Percentiles rank a stretch among this genome's conserved stretches.
Evolutionary conservation across 2,113 vertebrate species (phyloP).

Genomic region (Micronycteris hirsuta): DNA sequence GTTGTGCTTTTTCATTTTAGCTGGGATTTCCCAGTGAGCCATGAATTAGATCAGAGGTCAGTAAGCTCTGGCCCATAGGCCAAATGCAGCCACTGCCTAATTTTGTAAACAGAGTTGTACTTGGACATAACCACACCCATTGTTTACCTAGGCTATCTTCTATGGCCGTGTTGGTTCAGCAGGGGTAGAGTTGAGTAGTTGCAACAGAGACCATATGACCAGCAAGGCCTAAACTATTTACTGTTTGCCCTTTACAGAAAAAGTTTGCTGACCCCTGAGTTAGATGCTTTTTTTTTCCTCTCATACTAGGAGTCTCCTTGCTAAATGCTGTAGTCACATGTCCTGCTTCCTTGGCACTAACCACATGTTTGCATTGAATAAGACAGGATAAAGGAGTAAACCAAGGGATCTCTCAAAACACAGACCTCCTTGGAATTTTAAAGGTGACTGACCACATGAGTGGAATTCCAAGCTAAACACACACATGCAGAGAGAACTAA

Average conservation of each 20-base stretch:
- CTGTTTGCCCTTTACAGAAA: not conserved
- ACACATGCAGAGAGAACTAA: not conserved
- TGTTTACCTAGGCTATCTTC: not conserved
- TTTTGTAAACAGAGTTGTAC: not conserved
- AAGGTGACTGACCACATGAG: not conserved
- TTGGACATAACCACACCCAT: not conserved
- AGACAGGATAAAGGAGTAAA: not conserved
- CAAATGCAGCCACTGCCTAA: not conserved
- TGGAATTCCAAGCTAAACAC: not conserved
- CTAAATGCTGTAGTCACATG: not conserved
- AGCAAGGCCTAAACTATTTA: not conserved
- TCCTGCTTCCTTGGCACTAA: not conserved
- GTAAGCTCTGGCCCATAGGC: not conserved
- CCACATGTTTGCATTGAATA: not conserved
- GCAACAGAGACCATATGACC: not conserved
- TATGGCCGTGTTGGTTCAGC: not conserved
- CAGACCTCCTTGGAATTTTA: not conserved
- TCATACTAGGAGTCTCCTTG: not conserved
- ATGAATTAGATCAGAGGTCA: not conserved
- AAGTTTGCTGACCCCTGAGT: not conserved
- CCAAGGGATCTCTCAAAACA: not conserved
- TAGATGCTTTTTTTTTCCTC: not conserved
- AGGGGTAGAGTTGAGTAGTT: not conserved
- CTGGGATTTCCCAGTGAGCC: not conserved
- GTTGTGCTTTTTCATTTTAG: not conserved